Evolutionary conservation across 2,888 invertebrate species (phyloP).

Genomic region (Sphaeridia pumilis): DNA sequence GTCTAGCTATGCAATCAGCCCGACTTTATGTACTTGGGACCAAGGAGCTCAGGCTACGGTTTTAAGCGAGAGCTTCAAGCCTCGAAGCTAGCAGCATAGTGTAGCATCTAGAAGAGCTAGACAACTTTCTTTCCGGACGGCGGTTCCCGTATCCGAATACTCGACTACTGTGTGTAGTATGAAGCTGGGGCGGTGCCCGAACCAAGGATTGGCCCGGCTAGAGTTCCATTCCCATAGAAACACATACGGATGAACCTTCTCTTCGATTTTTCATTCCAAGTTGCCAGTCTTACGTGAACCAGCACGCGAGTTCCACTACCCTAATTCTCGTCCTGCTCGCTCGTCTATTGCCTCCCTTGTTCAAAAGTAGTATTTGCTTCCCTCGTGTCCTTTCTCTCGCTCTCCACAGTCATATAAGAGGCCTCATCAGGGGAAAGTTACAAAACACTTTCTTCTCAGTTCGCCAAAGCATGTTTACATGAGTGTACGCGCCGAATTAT

Average conservation of each 20-base stretch:
- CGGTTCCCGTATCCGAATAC: no score
- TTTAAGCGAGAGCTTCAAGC: no score
- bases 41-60: no score
- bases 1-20: no score
- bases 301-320: slow-evolving; percentile 17
- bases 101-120: no score
- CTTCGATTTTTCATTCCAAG: slow-evolving; percentile 31
- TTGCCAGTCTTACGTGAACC: slow-evolving; percentile 18
- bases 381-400: neutral
- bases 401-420: neutral
- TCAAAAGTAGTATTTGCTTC: neutral
- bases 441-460: no score
- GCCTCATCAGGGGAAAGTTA: neutral
- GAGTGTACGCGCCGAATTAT: no score
- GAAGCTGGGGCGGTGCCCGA: slow-evolving; percentile 25
- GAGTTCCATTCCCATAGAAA: slow-evolving; percentile 30
- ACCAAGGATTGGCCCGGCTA: slow-evolving; percentile 24
- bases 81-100: no score
- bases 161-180: no score
- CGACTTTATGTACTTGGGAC: no score
- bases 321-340: neutral
- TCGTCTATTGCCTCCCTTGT: neutral
- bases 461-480: no score
- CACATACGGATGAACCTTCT: slow-evolving; percentile 35
- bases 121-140: no score